Conservation (phyloP, 2,797 vertebrate genomes). For the Sebastes aleutianus region DNA sequence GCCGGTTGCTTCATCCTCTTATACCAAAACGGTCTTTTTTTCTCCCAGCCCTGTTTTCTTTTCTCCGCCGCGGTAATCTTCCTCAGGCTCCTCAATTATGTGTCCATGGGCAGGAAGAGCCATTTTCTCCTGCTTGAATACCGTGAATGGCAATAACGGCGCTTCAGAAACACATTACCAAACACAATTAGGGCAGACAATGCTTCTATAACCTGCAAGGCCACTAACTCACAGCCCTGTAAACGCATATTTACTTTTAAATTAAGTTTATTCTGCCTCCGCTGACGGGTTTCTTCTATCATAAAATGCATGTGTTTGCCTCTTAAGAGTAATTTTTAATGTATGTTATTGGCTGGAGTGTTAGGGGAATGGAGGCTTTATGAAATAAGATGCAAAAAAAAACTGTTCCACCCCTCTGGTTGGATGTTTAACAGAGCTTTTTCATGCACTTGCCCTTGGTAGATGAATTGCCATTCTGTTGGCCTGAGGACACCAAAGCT, state of each 20-base stretch:
- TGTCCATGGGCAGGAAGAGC: constrained; percentile 67
- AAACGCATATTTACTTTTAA: constrained; percentile 77
- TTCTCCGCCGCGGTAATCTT: constrained; percentile 61
- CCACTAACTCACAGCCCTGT: constrained; percentile 57
- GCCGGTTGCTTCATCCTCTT: constrained; percentile 46
- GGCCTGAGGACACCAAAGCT: constrained; percentile 69
- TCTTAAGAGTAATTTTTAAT: constrained; percentile 57
- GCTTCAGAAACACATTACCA: constrained; percentile 79
- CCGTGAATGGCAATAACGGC: constrained; percentile 79
- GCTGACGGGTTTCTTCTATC: constrained; percentile 37
- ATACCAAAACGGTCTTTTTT: constrained; percentile 21
- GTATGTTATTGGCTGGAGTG: constrained; percentile 67
- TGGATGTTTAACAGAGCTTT: constrained; percentile 56
- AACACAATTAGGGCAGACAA: constrained; percentile 78
- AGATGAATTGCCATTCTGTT: constrained; percentile 73
- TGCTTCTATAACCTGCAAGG: constrained; percentile 67
- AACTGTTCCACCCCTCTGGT: constrained; percentile 60
- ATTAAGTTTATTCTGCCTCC: constrained; percentile 65
- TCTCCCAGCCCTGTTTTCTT: constrained; percentile 49
- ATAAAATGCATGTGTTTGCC: constrained; percentile 56
- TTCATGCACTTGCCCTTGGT: constrained; percentile 51
- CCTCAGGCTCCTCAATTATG: constrained; percentile 75
- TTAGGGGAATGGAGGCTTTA: constrained; percentile 35
- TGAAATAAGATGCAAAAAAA: constrained; percentile 48
- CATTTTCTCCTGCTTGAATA: constrained; percentile 79